A percentile compares a stretch with the other conserved stretches of the same genome.
These are phyloP conservation scores for Cantharis nigra DNA, from an alignment of 2,888 invertebrate genomes.

Conservation along the genomic window DNA sequence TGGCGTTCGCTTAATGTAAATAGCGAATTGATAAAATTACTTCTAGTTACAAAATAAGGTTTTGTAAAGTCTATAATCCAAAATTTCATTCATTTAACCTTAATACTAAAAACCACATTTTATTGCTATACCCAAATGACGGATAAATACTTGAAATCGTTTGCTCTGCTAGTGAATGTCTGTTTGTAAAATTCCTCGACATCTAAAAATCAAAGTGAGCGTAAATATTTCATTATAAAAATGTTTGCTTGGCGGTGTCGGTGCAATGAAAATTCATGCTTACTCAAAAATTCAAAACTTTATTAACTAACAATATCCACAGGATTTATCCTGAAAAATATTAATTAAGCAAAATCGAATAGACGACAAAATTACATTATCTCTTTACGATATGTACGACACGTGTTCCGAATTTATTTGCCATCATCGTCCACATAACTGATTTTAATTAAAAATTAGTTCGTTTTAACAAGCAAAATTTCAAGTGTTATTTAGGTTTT, in stretches of 20 bases:
- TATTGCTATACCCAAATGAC: background rate
- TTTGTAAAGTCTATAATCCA: background rate
- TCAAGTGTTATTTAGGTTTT: background rate
- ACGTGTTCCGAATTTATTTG: background rate
- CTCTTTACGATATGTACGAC: background rate
- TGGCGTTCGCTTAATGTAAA: too few relatives aligned
- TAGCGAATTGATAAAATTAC: background rate
- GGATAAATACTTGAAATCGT: background rate
- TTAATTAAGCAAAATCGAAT: background rate
- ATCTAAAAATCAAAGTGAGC: background rate
- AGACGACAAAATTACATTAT: background rate
- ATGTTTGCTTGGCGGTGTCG: background rate
- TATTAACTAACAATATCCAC: background rate
- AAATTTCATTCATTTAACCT: background rate
- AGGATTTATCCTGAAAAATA: background rate
- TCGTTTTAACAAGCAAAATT: background rate
- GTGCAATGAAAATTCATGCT: background rate
- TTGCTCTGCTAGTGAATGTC: background rate
- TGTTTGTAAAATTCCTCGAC: background rate
- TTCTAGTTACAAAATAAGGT: background rate
- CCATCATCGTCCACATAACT: background rate
- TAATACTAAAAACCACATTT: background rate
- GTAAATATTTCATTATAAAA: background rate
- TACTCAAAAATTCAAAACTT: background rate
- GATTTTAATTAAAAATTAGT: too few relatives aligned